A percentile compares a stretch with the other conserved stretches of the same genome.
Conservation (phyloP, 2,113 vertebrate species). For the Lycaon pictus region DNA sequence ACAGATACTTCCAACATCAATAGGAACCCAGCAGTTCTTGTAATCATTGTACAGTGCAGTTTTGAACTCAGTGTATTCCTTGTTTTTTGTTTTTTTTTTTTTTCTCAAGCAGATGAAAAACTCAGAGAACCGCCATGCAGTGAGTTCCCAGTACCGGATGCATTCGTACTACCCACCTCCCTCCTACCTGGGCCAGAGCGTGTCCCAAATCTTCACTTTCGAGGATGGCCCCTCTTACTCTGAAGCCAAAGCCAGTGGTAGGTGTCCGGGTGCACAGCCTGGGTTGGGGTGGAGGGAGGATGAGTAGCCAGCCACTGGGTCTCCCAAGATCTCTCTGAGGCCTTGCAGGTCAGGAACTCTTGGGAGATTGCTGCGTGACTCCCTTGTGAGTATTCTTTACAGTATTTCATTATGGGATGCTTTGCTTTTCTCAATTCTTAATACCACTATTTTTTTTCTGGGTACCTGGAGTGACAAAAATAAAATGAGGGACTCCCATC, state of each 20-base stretch:
- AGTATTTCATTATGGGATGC: neutral
- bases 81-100: constrained; percentile 41
- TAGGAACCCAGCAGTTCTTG: neutral
- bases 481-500: neutral
- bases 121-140: constrained; percentile 89
- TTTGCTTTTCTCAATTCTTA: constrained; percentile 37
- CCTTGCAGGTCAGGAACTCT: neutral
- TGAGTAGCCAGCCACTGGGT: neutral
- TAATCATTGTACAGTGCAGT: neutral
- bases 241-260: constrained; percentile 91
- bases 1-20: neutral
- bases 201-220: constrained; percentile 91
- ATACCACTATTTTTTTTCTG: neutral
- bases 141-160: constrained; percentile 95
- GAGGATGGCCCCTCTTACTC: constrained; percentile 90
- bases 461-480: neutral
- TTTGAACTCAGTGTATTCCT: constrained; percentile 37
- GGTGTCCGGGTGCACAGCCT: constrained; percentile 75
- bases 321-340: neutral
- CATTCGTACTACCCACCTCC: constrained; percentile 94
- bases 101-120: constrained; percentile 89
- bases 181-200: constrained; percentile 93
- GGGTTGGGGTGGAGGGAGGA: neutral
- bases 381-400: neutral
- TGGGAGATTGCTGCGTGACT: neutral